Base-by-base conservation (phyloP, 2,888 invertebrate species). In the Drosophila fungiperda region DNA sequence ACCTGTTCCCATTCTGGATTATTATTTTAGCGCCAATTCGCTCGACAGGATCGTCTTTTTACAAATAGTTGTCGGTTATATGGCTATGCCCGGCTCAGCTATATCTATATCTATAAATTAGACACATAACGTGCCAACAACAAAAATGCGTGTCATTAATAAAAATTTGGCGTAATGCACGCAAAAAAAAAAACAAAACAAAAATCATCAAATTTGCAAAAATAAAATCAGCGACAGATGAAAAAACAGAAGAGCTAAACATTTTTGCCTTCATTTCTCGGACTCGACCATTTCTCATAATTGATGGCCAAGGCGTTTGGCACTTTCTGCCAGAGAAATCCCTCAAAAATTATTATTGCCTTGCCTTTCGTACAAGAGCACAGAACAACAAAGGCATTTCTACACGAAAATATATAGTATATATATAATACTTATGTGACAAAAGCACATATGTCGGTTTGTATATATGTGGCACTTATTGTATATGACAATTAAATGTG, bases 271-370 rank as follows among this genome's bases (percentile, higher is more conserved):
- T 73, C 64, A 48, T 52, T 53, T 57, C 54, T 68, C 55, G 62
- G 73, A 57, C 33, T 63, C 67, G 71, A 55, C 61, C 74, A 70
- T 74, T 65, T 76, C 73, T 73, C 81, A 80, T 85, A 85, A 85
- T 85, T 85, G 85, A 85, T 87, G 78, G 85, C 78, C 87, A 85
- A 85, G 85, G 87, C 85, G 76, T 75, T 76, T 80, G 80, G 67
- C 73, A 80, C 71, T 70, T 78, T 68, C 38, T 53, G 68, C 68
- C 73, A 60, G 68, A 82, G 72, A 83, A 75, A 84, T 87, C 79
- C 78, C 81, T 68, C 80, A 85, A 80, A 84, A 38, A 54, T 29
- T n/a, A 84, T 84, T 76, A 80, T 82, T 76, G 76, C 74, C 60
- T 70, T 55, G 82, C 62, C 65, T 71, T 64, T 68, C 59, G 49